Conservation (phyloP, 64 coral and sea anemone genomes). For the Montipora efflorescens region DNA sequence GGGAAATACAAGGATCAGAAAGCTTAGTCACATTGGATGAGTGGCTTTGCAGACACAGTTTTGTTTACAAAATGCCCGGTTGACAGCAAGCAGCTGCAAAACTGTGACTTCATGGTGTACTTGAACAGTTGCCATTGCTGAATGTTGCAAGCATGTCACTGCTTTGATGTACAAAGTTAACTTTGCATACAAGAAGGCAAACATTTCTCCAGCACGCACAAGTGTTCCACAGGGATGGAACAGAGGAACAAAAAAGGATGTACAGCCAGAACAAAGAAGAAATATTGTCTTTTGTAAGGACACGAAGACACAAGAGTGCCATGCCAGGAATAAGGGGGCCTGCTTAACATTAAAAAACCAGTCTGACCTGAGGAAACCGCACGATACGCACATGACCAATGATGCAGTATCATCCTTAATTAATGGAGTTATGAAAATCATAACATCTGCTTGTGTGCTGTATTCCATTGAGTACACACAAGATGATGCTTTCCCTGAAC, state of each 20-base stretch:
- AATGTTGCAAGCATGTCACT: too few species aligned
- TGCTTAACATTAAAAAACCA: conserved; percentile 26
- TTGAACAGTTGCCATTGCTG: too few species aligned
- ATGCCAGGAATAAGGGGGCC: background rate
- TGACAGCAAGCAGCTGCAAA: background rate
- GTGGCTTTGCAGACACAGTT: too few species aligned
- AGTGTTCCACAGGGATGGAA: conserved; percentile 67
- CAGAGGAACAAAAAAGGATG: conserved; percentile 63
- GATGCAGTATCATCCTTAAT: conserved; percentile 44
- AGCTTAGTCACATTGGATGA: too few species aligned
- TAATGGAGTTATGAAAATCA: conserved; percentile 8
- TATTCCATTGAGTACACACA: conserved; percentile 43
- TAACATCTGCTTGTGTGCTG: conserved; percentile 74
- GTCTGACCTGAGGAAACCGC: conserved; percentile 73
- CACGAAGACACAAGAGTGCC: conserved; percentile 35
- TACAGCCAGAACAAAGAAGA: conserved; percentile 41
- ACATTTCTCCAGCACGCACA: conserved; percentile 68
- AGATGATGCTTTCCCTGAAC: conserved; percentile 24
- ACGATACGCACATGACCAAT: conserved; percentile 37
- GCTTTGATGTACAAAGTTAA: too few species aligned
- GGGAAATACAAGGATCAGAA: too few species aligned
- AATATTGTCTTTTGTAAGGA: conserved; percentile 68
- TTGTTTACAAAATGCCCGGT: too few species aligned
- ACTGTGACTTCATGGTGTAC: conserved; percentile 75
- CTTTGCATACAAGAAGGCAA: conserved; percentile 19